These are phyloP conservation scores for Alaudala cheleensis DNA, from an alignment of 2,113 vertebrate genomes.

Conservation along the genomic window DNA sequence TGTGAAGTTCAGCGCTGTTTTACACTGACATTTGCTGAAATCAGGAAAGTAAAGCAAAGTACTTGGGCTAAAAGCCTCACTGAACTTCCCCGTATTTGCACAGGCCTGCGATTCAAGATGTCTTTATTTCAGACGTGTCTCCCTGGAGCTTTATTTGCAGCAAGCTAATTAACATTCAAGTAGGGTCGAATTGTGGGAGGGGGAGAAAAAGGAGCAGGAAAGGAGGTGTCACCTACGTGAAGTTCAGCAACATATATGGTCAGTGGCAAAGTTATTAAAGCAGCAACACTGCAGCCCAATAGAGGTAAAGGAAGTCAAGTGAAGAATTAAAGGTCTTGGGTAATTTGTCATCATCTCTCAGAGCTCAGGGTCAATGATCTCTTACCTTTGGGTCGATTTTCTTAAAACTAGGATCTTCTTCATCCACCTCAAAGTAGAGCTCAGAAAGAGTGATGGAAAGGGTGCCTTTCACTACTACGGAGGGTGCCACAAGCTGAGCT, in stretches of 20 bases:
- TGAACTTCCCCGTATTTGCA: conserved; percentile 52
- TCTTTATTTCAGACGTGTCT: conserved; percentile 61
- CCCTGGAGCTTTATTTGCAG: conserved; percentile 47
- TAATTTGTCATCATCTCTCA: conserved; percentile 60
- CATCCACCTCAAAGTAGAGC: conserved; percentile 98
- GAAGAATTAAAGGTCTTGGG: conserved; percentile 60
- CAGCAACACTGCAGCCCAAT: not conserved
- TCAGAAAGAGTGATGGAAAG: conserved; percentile 94
- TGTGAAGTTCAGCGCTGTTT: not conserved
- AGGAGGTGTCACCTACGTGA: conserved; percentile 49
- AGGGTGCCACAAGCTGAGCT: conserved; percentile 93
- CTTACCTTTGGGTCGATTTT: conserved; percentile 97
- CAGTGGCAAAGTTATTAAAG: conserved; percentile 33
- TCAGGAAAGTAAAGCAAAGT: conserved; percentile 35
- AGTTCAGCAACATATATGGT: conserved; percentile 31
- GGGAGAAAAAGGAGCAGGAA: not conserved
- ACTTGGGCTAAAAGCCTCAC: conserved; percentile 18
- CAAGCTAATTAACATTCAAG: conserved; percentile 73
- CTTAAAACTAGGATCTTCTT: conserved; percentile 94
- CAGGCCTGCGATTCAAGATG: conserved; percentile 49
- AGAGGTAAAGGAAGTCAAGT: conserved; percentile 1
- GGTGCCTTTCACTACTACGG: conserved; percentile 86
- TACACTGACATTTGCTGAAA: conserved; percentile 17
- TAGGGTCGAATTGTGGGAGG: conserved; percentile 35
- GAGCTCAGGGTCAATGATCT: conserved; percentile 54